Evolutionary conservation across 2,797 vertebrate species (phyloP).

Genomic region (Morus bassanus): DNA sequence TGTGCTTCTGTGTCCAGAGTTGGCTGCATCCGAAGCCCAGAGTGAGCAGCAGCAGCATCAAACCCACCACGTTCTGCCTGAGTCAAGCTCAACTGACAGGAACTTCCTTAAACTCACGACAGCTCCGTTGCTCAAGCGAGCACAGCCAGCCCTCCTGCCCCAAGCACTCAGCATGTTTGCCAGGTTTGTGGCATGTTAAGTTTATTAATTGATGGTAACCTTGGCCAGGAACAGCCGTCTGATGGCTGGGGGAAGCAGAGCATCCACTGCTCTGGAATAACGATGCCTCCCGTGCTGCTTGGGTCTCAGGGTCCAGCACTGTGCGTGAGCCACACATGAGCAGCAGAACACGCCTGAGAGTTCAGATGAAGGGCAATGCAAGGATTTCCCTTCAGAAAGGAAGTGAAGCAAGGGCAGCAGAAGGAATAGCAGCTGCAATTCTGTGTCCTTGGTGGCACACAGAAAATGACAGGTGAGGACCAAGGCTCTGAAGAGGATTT

Average conservation of each 20-base stretch:
- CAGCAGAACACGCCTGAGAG: fast-evolving
- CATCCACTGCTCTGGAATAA: background rate
- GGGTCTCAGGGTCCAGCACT: fast-evolving
- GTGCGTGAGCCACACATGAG: fast-evolving
- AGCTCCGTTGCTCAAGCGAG: fast-evolving
- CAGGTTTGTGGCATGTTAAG: too few relatives aligned
- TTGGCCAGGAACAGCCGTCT: background rate
- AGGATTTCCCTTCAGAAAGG: background rate
- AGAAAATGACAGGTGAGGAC: background rate
- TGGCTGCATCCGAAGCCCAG: background rate
- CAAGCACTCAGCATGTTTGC: fast-evolving
- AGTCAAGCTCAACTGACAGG: background rate
- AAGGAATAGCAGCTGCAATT: background rate
- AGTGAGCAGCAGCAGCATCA: background rate
- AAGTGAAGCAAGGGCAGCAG: background rate
- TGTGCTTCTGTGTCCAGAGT: background rate
- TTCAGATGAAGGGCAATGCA: background rate
- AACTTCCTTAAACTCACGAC: background rate
- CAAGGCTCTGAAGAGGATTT: background rate
- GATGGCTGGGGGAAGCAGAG: background rate
- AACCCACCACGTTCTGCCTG: background rate
- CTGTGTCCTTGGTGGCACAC: background rate
- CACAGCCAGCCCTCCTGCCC: background rate
- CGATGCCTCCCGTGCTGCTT: background rate
- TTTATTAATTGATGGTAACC: too few relatives aligned